Base-by-base conservation (phyloP, 2,888 invertebrate genomes). In the Sminthurides aquaticus region DNA sequence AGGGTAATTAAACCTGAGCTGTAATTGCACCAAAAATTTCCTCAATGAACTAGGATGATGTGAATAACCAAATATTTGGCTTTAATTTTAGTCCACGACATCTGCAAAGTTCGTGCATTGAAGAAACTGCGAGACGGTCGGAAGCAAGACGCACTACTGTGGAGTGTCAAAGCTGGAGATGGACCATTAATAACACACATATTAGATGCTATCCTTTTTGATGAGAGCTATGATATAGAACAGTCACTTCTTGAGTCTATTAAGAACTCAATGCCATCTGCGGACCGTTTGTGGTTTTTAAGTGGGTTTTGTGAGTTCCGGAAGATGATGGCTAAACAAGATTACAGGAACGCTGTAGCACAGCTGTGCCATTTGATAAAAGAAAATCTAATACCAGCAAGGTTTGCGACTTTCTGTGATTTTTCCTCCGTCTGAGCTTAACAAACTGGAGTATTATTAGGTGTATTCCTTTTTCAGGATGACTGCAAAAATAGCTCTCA, bases 111-210 rank as follows among this genome's bases (percentile, higher is more conserved):
- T 62, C 43, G 70, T 1, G 60, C 71, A 1, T 49, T 72, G 2
- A 26, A 58, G 22, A 72, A 71, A 56, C 64, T 73, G 5, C 61
- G 48, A 15, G 26, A 57, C 8, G 70, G 69, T 2, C 66, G 69
- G 55, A 63, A 62, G 52, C 74, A 74, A 54, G 67, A 69, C 52
- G 71, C 74, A 1, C 66, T 74, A 20, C 34, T 71, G 0, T 74
- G 74, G 74, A 66, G 69, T n/a, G 70, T 73, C 1, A 71, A 71
- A 64, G 69, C 71, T 25, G 71, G 70, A 0, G 74, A 74, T 62
- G 70, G 69, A 1, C 69, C 71, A 18, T 57, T 74, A 11, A 73
- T 72, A 24, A 71, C 71, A 0, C 58, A 62, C 29, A 71, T 74
- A 15, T 67, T 74, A 24, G 72, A 74, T 61, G 61, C 57, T 34